phyloP scores from a whole-genome alignment of 37 sponge, comb jelly and placozoan species.

The Halichondria panicea region DNA sequence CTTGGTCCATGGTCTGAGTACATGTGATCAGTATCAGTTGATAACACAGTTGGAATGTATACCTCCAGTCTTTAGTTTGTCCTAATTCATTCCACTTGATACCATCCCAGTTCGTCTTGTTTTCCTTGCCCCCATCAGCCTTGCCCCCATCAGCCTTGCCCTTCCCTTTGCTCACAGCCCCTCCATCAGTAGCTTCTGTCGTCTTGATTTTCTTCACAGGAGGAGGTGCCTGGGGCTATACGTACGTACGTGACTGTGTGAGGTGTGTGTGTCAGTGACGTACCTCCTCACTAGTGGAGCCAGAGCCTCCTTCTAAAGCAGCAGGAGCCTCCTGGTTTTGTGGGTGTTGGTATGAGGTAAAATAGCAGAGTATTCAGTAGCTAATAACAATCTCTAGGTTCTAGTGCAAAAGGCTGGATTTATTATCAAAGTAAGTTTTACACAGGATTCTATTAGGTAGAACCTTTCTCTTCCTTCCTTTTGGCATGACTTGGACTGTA shows the following conservation, averaged over 20 bases:
- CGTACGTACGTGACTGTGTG: not conserved
- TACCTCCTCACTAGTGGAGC: no score
- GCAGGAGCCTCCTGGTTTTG: no score
- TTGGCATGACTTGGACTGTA: slow-evolving; percentile 19
- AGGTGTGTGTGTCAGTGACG: not conserved
- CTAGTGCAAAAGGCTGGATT: not conserved
- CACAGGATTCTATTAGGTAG: not conserved
- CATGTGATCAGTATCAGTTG: no score
- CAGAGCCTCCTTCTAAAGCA: no score
- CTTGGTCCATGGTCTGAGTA: no score
- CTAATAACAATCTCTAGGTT: not conserved
- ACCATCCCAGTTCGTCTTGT: slow-evolving; percentile 38
- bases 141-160: not conserved
- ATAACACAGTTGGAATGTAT: not conserved
- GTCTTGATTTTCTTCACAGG: not conserved
- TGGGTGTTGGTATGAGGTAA: no score
- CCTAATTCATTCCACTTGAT: slow-evolving; percentile 36
- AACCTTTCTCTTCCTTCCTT: slow-evolving; percentile 21
- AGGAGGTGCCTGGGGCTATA: not conserved
- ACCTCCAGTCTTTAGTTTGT: slow-evolving; percentile 42
- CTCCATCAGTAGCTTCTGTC: no score
- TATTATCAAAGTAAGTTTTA: not conserved
- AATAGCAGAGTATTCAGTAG: no score
- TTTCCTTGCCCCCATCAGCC: not conserved
- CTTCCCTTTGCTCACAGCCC: not conserved